Conservation (phyloP, 2,888 invertebrate species). For the Erpobdella octoculata region DNA sequence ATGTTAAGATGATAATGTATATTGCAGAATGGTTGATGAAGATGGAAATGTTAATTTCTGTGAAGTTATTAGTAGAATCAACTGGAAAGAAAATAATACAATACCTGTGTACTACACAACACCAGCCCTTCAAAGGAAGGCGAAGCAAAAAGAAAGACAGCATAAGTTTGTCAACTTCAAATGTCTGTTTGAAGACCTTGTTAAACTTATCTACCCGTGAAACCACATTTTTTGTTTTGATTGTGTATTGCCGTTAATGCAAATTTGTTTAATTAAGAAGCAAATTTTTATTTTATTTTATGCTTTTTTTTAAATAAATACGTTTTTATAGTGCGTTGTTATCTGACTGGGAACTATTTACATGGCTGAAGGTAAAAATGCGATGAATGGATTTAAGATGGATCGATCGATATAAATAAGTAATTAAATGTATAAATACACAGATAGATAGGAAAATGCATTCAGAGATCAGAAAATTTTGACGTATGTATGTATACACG, state of each 20-base stretch:
- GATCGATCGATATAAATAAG: too few species aligned
- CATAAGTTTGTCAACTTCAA: neutral
- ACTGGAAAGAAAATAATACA: neutral
- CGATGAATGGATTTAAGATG: too few species aligned
- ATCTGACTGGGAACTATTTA: too few species aligned
- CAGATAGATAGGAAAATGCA: neutral
- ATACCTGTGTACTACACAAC: neutral
- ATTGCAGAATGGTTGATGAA: neutral
- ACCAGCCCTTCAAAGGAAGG: neutral
- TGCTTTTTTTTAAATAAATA: too few species aligned
- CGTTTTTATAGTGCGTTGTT: too few species aligned
- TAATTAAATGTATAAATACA: too few species aligned
- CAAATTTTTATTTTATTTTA: too few species aligned
- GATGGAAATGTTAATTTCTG: conserved; percentile 8
- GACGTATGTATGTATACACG: too few species aligned
- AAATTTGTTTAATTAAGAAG: too few species aligned
- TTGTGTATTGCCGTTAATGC: neutral
- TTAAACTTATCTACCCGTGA: neutral
- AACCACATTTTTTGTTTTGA: neutral
- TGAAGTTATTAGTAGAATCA: conserved; percentile 7
- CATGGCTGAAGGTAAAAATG: too few species aligned
- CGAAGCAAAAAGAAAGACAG: neutral
- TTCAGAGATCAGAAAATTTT: neutral
- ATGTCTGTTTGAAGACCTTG: neutral
- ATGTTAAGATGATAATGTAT: neutral